Evolutionary conservation across 2,113 vertebrate genomes (phyloP).

Genomic region (Aptenodytes forsteri): DNA sequence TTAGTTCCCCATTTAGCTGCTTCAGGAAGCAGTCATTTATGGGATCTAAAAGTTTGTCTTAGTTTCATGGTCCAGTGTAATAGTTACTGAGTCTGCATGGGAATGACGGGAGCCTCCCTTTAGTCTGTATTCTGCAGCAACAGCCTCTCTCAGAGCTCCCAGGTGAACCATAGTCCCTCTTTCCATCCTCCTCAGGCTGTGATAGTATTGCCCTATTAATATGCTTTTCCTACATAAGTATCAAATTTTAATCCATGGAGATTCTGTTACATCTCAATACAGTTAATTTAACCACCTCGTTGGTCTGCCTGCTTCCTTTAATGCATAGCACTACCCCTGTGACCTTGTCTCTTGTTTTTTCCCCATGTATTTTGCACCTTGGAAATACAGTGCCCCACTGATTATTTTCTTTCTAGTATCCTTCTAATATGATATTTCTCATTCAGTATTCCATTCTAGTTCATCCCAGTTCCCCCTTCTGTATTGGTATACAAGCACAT

Average conservation of each 20-base stretch:
- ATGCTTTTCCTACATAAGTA: not conserved
- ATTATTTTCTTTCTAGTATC: not conserved
- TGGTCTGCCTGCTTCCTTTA: not conserved
- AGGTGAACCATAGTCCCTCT: not conserved
- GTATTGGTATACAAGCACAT: not conserved
- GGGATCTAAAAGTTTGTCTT: not conserved
- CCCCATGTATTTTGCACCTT: not conserved
- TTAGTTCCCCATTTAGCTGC: not conserved
- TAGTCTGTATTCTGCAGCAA: not conserved
- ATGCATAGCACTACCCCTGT: not conserved
- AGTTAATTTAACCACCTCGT: not conserved
- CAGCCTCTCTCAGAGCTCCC: not conserved
- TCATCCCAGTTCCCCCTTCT: not conserved
- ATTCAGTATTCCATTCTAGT: not conserved
- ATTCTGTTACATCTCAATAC: not conserved
- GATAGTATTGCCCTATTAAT: not conserved
- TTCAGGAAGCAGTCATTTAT: not conserved
- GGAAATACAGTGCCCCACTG: not conserved
- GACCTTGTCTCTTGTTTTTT: not conserved
- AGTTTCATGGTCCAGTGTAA: not conserved
- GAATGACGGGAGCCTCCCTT: not conserved
- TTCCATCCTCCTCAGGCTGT: not conserved
- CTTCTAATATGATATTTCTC: not conserved
- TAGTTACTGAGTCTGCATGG: not conserved
- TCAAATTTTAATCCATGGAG: not conserved